Percentiles rank a stretch among this genome's conserved stretches.
These are phyloP conservation scores for Platycheirus rosarum DNA, from an alignment of 2,888 invertebrate species.

Conservation along the genomic window DNA sequence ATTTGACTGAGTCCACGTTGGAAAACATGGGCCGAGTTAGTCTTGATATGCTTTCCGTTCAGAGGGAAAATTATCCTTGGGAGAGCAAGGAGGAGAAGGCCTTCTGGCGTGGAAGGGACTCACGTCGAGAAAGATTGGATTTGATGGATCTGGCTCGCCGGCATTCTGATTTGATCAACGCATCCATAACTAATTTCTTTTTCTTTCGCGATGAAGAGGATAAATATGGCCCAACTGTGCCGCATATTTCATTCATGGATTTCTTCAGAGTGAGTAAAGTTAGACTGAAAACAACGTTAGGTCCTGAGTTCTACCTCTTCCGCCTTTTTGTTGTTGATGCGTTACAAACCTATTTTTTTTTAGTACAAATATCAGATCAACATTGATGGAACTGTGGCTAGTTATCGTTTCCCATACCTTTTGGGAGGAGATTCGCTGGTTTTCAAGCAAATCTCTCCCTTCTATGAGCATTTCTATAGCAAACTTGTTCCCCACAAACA, in stretches of 20 bases:
- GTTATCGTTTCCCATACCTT: slow-evolving; percentile 96
- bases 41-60: slow-evolving; percentile 94
- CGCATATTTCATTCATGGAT: slow-evolving; percentile 93
- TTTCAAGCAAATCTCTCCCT: slow-evolving; percentile 96
- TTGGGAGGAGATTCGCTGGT: slow-evolving; percentile 93
- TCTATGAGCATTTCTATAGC: slow-evolving; percentile 96
- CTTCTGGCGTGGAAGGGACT: slow-evolving; percentile 97
- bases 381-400: slow-evolving; percentile 98
- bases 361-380: slow-evolving; percentile 98
- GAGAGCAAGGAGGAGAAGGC: slow-evolving; percentile 88
- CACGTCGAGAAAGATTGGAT: slow-evolving; percentile 91
- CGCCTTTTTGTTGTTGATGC: background rate
- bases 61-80: slow-evolving; percentile 90
- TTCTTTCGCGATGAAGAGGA: slow-evolving; percentile 94
- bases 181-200: slow-evolving; percentile 96
- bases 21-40: slow-evolving; percentile 97
- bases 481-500: slow-evolving; percentile 90
- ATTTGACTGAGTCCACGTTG: slow-evolving; percentile 94
- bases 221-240: slow-evolving; percentile 92
- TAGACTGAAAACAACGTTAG: too few species aligned
- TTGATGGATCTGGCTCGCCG: slow-evolving; percentile 90
- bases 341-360: background rate
- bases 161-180: slow-evolving; percentile 92
- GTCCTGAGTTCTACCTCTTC: too few species aligned
- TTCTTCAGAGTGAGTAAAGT: slow-evolving; percentile 92